Conservation (phyloP, 2,113 vertebrate genomes). For the Dolichallabes microphthalmus region DNA sequence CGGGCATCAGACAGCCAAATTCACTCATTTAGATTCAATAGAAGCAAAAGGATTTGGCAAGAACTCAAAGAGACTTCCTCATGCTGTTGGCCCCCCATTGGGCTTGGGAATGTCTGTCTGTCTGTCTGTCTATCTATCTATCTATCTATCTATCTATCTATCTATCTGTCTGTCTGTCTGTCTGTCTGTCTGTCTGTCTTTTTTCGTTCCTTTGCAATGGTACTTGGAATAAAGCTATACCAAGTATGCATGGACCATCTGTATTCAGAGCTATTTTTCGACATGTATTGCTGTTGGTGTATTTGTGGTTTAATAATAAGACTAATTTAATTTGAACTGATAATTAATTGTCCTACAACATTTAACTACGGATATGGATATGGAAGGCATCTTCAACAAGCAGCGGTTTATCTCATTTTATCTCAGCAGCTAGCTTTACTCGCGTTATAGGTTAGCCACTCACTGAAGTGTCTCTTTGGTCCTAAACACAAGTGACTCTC, state of each 20-base stretch:
- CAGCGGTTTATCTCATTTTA: neutral
- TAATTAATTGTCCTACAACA: neutral
- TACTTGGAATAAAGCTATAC: neutral
- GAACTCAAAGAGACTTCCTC: conserved; percentile 66
- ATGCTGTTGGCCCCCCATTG: conserved; percentile 42
- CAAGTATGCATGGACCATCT: neutral
- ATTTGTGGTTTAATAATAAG: neutral
- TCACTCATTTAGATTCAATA: conserved; percentile 83
- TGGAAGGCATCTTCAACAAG: neutral
- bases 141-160: no score
- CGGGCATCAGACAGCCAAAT: conserved; percentile 75
- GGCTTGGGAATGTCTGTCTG: neutral
- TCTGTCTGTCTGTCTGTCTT: no score
- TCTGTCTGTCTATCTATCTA: no score
- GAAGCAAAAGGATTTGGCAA: conserved; percentile 68
- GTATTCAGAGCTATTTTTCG: neutral
- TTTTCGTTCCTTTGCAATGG: neutral
- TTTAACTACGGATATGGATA: neutral
- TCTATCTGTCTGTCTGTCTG: no score
- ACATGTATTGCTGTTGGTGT: neutral
- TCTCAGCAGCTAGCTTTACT: neutral
- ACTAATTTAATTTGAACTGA: neutral
- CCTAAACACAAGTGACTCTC: neutral
- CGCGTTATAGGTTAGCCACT: neutral
- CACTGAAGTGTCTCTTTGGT: neutral